These are phyloP conservation scores for Drosophila tristis DNA, from an alignment of 1,140 invertebrate genomes.

Conservation along the genomic window DNA sequence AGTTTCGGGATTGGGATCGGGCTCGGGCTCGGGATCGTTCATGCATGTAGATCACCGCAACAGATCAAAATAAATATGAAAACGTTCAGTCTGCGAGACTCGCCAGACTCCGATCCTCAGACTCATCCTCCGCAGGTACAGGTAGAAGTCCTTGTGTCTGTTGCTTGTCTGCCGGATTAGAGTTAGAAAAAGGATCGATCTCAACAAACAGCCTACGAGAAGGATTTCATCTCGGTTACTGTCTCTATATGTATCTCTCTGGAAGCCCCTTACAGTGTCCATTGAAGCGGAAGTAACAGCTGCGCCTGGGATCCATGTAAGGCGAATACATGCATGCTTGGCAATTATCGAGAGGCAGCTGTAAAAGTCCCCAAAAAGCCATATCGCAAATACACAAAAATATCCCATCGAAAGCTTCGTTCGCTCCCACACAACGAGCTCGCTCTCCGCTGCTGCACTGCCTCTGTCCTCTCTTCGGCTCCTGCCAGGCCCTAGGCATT, in stretches of 20 bases:
- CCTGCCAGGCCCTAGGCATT: too few relatives aligned
- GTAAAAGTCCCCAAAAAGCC: slow-evolving; percentile 58
- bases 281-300: slow-evolving; percentile 75
- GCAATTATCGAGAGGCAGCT: slow-evolving; percentile 75
- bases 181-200: slow-evolving; percentile 64
- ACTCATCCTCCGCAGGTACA: slow-evolving; percentile 24
- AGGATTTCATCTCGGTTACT: slow-evolving; percentile 12
- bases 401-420: slow-evolving; percentile 69
- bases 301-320: slow-evolving; percentile 61
- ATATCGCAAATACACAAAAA: slow-evolving; percentile 7
- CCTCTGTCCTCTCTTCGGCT: too few relatives aligned
- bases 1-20: neutral
- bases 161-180: slow-evolving; percentile 65
- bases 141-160: slow-evolving; percentile 31
- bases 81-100: slow-evolving; percentile 3
- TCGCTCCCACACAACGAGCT: slow-evolving; percentile 74
- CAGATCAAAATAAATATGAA: slow-evolving; percentile 50
- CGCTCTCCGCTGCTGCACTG: slow-evolving; percentile 10
- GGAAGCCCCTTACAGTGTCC: slow-evolving; percentile 30
- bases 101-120: neutral
- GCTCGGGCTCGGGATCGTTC: slow-evolving; percentile 22
- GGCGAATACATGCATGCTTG: slow-evolving; percentile 25
- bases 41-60: slow-evolving; percentile 63
- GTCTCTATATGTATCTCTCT: neutral
- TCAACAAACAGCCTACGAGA: slow-evolving; percentile 1